Conservation (phyloP, 2,888 invertebrate species). For the Scelioninae gen. 1 region DNA sequence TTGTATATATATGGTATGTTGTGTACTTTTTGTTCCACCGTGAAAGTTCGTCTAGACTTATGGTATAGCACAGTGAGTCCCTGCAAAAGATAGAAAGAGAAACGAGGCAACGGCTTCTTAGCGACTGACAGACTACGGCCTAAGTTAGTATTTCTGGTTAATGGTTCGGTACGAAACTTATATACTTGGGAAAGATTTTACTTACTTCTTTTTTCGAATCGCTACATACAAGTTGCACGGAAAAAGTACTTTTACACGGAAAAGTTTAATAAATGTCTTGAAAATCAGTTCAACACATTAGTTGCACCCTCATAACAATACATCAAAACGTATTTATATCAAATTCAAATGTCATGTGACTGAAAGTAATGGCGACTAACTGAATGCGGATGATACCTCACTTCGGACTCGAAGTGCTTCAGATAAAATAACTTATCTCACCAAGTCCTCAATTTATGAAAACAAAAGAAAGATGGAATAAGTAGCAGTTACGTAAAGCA, state of each 20-base stretch:
- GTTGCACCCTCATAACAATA: not conserved
- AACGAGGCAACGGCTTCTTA: conserved; percentile 61
- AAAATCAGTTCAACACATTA: conserved; percentile 32
- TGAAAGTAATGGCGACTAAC: conserved; percentile 1
- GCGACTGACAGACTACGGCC: conserved; percentile 71
- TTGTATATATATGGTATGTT: conserved; percentile 57
- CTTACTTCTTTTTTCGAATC: conserved; percentile 76
- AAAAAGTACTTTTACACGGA: conserved; percentile 74
- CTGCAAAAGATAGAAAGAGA: conserved; percentile 53
- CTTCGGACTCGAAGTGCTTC: conserved; percentile 74
- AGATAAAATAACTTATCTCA: conserved; percentile 79
- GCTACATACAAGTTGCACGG: conserved; percentile 65
- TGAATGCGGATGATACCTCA: not conserved
- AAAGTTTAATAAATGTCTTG: conserved; percentile 39
- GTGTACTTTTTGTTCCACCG: conserved; percentile 59
- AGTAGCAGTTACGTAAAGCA: conserved; percentile 55
- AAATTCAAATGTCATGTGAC: not conserved
- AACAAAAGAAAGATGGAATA: conserved; percentile 68
- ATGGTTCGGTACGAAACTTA: conserved; percentile 56
- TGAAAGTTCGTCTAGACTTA: conserved; percentile 63
- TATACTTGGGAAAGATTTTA: conserved; percentile 56
- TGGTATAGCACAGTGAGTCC: conserved; percentile 50
- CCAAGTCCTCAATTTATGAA: conserved; percentile 55
- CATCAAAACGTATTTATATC: conserved; percentile 9
- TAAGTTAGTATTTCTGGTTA: conserved; percentile 76